phyloP scores from a whole-genome alignment of 1,140 invertebrate species.

The Lucilia sericata region DNA sequence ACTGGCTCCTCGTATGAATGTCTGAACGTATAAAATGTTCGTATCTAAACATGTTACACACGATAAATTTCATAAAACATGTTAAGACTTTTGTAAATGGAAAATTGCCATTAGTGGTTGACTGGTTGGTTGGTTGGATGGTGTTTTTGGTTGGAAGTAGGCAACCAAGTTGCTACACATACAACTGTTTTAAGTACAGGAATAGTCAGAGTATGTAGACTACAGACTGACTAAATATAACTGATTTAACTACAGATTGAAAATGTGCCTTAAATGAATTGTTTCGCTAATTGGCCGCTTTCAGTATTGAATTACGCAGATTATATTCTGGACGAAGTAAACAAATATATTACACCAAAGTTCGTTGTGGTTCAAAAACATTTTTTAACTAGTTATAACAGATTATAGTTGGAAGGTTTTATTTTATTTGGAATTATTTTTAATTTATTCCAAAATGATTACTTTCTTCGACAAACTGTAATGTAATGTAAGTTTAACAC shows the following conservation, averaged over 20 bases:
- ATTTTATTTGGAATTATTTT: no score
- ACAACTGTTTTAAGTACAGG: not conserved
- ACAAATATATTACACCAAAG: no score
- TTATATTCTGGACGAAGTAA: no score
- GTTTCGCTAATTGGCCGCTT: no score
- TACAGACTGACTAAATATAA: not conserved
- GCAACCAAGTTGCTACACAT: not conserved
- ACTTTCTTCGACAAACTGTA: no score
- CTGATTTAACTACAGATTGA: not conserved
- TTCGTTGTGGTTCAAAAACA: no score
- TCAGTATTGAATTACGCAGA: no score
- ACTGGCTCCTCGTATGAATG: not conserved
- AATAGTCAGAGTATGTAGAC: conserved; percentile 2
- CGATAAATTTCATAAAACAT: conserved; percentile 27
- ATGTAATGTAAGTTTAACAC: no score
- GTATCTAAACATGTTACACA: conserved; percentile 20
- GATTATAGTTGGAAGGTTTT: no score
- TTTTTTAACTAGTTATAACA: no score
- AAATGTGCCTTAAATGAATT: no score
- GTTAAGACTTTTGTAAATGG: conserved; percentile 21
- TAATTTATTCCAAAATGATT: no score
- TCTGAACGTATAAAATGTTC: not conserved
- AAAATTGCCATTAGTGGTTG: conserved; percentile 19
- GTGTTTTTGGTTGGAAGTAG: not conserved
- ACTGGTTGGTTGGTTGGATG: not conserved